phyloP scores from a whole-genome alignment of 1,140 invertebrate genomes.

The Leptinotarsa undecemlineata region DNA sequence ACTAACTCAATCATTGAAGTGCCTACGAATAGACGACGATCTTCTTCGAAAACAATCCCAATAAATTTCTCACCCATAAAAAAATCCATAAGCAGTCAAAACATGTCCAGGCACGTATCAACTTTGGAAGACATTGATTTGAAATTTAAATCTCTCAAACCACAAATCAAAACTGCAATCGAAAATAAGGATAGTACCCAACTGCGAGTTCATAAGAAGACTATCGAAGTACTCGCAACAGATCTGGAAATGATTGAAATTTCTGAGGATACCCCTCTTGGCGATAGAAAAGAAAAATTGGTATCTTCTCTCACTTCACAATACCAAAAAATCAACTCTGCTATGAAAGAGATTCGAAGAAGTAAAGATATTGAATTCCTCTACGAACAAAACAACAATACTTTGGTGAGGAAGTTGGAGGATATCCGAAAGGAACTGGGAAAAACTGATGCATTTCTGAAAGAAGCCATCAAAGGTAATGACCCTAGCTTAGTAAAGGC shows the following conservation, averaged over 20 bases:
- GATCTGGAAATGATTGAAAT: conserved; percentile 39
- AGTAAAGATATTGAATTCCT: conserved; percentile 25
- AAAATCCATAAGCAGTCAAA: background rate
- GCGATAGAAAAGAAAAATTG: conserved; percentile 32
- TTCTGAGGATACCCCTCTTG: conserved; percentile 27
- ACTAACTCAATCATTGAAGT: conserved; percentile 34
- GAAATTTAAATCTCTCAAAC: conserved; percentile 31
- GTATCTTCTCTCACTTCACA: conserved; percentile 21
- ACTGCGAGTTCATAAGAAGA: conserved; percentile 29
- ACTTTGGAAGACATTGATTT: conserved; percentile 34
- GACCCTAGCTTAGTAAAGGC: conserved; percentile 7
- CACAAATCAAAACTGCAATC: conserved; percentile 30
- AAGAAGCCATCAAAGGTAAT: conserved; percentile 24
- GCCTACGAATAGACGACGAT: conserved; percentile 15
- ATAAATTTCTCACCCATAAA: background rate
- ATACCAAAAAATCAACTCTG: conserved; percentile 34
- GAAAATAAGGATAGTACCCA: conserved; percentile 32
- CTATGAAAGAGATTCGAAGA: conserved; percentile 30
- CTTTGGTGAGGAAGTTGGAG: conserved; percentile 31
- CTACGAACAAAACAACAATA: conserved; percentile 31
- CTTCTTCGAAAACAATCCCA: conserved; percentile 7
- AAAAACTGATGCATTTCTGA: conserved; percentile 32
- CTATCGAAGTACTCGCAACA: conserved; percentile 32
- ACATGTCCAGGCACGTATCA: conserved; percentile 5
- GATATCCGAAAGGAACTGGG: conserved; percentile 33